phyloP scores from a whole-genome alignment of 2,888 invertebrate species.

The Amiota minor region DNA sequence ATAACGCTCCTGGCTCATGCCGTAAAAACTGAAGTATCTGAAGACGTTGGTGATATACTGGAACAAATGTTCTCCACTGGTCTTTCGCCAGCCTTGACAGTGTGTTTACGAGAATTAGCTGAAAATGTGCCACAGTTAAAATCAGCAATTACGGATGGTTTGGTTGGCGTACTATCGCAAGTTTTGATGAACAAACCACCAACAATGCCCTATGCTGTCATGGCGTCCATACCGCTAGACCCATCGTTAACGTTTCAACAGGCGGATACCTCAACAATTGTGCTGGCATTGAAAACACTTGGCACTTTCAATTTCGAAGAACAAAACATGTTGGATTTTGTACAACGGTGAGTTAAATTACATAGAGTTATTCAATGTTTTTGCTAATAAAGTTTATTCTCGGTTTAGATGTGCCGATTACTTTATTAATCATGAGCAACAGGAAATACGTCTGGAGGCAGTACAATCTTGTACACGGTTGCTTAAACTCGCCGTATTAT shows the following conservation, averaged over 20 bases:
- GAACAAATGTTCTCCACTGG: constrained; percentile 95
- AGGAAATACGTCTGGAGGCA: constrained; percentile 93
- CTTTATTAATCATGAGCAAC: constrained; percentile 91
- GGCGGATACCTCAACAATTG: constrained; percentile 86
- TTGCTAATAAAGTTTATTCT: background rate
- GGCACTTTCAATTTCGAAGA: constrained; percentile 94
- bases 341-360: constrained; percentile 75
- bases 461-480: constrained; percentile 94
- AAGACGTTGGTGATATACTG: constrained; percentile 87
- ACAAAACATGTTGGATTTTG: constrained; percentile 92
- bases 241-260: constrained; percentile 69
- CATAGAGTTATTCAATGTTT: background rate
- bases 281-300: constrained; percentile 92
- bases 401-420: constrained; percentile 86
- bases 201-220: constrained; percentile 77
- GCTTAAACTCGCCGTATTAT: constrained; percentile 85
- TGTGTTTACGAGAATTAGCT: constrained; percentile 91
- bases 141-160: constrained; percentile 91
- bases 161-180: constrained; percentile 91
- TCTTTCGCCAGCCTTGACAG: constrained; percentile 90
- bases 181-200: constrained; percentile 91
- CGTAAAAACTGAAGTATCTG: constrained; percentile 83
- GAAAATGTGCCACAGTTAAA: constrained; percentile 89
- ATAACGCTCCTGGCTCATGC: constrained; percentile 93
- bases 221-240: constrained; percentile 71